A percentile compares a stretch with the other conserved stretches of the same genome.
These are phyloP conservation scores for Tiaroga cobitis DNA, from an alignment of 2,797 vertebrate species.

Conservation along the genomic window DNA sequence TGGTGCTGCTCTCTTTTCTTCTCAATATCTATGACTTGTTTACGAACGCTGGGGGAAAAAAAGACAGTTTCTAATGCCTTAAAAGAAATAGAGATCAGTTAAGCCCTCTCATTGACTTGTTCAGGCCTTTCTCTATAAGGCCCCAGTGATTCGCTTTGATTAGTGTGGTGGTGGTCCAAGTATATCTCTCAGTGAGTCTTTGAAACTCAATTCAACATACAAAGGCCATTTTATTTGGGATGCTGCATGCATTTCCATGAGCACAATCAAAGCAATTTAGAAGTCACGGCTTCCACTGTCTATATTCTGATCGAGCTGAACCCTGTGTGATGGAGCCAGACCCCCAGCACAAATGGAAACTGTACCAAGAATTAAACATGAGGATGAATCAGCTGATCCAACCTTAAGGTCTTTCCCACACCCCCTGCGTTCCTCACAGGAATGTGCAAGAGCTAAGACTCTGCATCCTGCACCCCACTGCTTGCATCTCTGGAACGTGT, in stretches of 20 bases:
- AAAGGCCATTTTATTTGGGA: conserved; percentile 57
- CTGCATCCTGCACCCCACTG: conserved; percentile 55
- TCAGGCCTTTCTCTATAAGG: conserved; percentile 10
- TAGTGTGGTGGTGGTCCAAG: conserved; percentile 56
- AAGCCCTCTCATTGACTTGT: conserved; percentile 35
- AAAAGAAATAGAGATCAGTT: conserved; percentile 10
- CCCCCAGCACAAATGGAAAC: conserved; percentile 72
- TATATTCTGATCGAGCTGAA: conserved; percentile 71
- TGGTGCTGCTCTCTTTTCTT: not conserved
- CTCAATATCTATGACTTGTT: not conserved
- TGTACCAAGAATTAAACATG: conserved; percentile 70
- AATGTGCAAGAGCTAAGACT: conserved; percentile 69
- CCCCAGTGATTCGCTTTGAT: conserved; percentile 31
- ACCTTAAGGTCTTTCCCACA: conserved; percentile 74
- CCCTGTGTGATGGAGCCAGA: conserved; percentile 73
- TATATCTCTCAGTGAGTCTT: conserved; percentile 39
- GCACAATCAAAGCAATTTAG: conserved; percentile 61
- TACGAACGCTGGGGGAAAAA: not conserved
- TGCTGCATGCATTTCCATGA: conserved; percentile 57
- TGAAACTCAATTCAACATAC: conserved; percentile 48
- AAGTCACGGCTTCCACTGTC: conserved; percentile 29
- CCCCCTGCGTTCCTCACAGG: conserved; percentile 60
- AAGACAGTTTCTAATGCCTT: not conserved
- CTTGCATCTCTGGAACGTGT: conserved; percentile 66
- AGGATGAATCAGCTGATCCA: conserved; percentile 72